Conservation (phyloP, 2,113 vertebrate species). For the Gorsachius goisagi region DNA sequence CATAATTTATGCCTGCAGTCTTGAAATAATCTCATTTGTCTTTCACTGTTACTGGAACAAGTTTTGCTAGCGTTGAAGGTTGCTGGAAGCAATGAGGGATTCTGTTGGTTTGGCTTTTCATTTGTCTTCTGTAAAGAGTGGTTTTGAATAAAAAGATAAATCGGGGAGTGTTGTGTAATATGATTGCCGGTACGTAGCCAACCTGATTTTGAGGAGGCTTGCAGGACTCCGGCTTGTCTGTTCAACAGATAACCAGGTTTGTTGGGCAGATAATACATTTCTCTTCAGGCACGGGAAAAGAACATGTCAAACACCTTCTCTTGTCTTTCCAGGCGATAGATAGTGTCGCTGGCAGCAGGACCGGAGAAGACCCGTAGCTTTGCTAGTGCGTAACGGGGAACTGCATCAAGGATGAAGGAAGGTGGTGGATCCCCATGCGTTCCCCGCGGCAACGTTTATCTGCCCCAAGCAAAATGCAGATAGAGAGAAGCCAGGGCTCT, state of each 20-base stretch:
- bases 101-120: conserved; percentile 50
- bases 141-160: conserved; percentile 48
- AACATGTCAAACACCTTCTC: background rate
- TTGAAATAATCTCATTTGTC: conserved; percentile 57
- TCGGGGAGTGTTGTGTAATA: background rate
- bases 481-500: background rate
- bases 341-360: background rate
- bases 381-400: rapidly evolving
- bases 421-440: background rate
- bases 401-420: background rate
- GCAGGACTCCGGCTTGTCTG: background rate
- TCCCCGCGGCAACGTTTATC: background rate
- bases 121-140: conserved; percentile 39
- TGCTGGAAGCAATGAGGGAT: conserved; percentile 33
- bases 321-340: background rate
- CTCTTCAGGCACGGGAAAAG: background rate
- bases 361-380: rapidly evolving
- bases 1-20: conserved; percentile 48
- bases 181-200: background rate
- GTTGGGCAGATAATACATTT: conserved; percentile 8
- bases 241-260: conserved; percentile 26
- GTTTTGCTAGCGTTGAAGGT: conserved; percentile 14
- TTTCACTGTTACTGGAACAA: background rate
- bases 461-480: background rate
- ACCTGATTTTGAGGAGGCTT: conserved; percentile 17